phyloP scores from a whole-genome alignment of 2,113 vertebrate species.

The Menura novaehollandiae region DNA sequence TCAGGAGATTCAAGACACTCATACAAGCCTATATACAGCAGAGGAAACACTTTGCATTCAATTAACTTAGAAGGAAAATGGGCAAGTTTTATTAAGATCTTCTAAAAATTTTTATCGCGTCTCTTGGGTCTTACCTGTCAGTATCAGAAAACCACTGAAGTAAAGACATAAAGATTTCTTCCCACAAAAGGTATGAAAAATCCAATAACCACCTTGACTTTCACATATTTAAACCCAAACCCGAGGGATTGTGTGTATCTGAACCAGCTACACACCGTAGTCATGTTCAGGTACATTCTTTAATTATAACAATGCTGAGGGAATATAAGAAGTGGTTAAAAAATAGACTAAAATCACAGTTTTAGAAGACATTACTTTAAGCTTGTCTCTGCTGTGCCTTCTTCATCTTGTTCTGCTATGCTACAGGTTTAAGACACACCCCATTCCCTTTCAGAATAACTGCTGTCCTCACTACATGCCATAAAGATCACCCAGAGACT shows the following conservation, averaged over 20 bases:
- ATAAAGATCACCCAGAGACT: neutral
- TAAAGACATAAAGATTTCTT: neutral
- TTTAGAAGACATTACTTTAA: neutral
- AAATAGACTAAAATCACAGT: neutral
- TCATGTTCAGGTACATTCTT: neutral
- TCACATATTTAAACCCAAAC: neutral
- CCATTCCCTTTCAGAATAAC: neutral
- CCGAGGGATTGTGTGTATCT: neutral
- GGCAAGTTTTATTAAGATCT: neutral
- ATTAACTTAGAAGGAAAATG: neutral
- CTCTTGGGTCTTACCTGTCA: neutral
- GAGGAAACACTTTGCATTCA: neutral
- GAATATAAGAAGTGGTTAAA: neutral
- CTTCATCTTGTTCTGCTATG: neutral
- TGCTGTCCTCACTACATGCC: neutral
- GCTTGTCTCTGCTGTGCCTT: neutral
- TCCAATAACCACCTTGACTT: neutral
- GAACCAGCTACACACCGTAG: neutral
- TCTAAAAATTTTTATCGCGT: neutral
- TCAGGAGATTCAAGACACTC: neutral
- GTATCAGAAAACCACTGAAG: neutral
- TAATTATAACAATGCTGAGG: neutral
- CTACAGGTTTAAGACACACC: neutral
- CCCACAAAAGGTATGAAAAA: neutral
- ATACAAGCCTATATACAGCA: neutral